Evolutionary conservation across 2,888 invertebrate genomes (phyloP).

Genomic region (Petrolisthes manimaculis): DNA sequence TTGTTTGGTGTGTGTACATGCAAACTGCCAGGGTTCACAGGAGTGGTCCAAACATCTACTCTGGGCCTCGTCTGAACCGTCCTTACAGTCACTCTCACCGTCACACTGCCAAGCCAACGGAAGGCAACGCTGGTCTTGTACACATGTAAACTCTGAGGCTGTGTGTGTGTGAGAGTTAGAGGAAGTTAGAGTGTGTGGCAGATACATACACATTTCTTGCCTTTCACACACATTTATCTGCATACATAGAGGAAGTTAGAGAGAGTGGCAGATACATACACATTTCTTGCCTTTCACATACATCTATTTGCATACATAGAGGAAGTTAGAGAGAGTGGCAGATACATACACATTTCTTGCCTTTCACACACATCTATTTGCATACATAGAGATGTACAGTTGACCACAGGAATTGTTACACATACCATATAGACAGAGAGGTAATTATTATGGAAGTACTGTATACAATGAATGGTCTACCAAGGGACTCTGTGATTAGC

Average conservation of each 20-base stretch:
- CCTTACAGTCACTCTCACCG: background rate
- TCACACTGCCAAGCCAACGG: background rate
- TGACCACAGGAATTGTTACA: too few relatives aligned
- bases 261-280: background rate
- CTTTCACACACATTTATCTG: background rate
- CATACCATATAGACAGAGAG: too few relatives aligned
- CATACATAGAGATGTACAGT: too few relatives aligned
- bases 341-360: background rate
- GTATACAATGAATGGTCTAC: background rate
- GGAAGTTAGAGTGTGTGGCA: background rate
- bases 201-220: background rate
- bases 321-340: background rate
- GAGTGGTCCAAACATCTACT: constrained; percentile 74
- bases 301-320: background rate
- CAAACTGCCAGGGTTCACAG: constrained; percentile 66
- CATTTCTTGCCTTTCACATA: too few relatives aligned
- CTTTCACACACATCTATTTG: background rate
- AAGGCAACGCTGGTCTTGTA: background rate
- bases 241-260: background rate
- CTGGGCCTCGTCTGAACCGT: background rate
- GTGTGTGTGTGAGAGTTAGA: background rate
- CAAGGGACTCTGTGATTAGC: too few relatives aligned
- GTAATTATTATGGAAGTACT: background rate
- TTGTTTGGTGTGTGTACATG: constrained; percentile 66
- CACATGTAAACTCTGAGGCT: constrained; percentile 76